Conservation (phyloP, 2,113 vertebrate genomes). For the Rhabdomys dilectus region DNA sequence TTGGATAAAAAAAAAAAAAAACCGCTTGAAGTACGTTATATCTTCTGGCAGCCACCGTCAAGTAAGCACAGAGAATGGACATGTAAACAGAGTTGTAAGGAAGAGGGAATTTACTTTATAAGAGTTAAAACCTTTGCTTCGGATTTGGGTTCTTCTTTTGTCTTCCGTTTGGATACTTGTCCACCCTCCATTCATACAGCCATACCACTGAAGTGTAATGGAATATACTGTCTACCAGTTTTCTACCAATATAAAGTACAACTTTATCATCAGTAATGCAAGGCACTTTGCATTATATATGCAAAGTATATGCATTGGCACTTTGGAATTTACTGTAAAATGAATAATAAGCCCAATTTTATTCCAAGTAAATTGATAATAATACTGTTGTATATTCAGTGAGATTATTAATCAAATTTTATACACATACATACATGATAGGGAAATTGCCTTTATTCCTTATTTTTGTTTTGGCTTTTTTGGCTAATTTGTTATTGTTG, state of each 20-base stretch:
- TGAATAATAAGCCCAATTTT: constrained; percentile 27
- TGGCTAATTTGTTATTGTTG: not conserved
- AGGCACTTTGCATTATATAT: too few species aligned
- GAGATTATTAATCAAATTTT: not conserved
- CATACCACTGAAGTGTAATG: not conserved
- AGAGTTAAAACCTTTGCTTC: not conserved
- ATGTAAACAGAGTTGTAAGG: not conserved
- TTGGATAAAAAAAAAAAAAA: too few species aligned
- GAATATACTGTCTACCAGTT: not conserved
- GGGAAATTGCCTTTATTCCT: not conserved
- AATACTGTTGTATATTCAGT: constrained; percentile 27
- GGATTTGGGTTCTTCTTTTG: not conserved
- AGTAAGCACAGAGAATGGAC: not conserved
- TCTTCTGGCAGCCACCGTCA: not conserved
- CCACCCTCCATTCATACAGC: not conserved
- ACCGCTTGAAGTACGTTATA: not conserved
- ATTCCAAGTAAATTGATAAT: not conserved
- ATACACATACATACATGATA: not conserved
- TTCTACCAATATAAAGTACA: not conserved
- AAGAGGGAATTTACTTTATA: not conserved
- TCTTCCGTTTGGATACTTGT: too few species aligned
- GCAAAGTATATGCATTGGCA: not conserved
- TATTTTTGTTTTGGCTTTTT: not conserved
- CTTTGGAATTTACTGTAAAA: not conserved
- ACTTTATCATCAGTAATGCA: constrained; percentile 34